These are phyloP conservation scores for Oenanthe oenanthe DNA, from an alignment of 2,113 vertebrate genomes.

Conservation along the genomic window DNA sequence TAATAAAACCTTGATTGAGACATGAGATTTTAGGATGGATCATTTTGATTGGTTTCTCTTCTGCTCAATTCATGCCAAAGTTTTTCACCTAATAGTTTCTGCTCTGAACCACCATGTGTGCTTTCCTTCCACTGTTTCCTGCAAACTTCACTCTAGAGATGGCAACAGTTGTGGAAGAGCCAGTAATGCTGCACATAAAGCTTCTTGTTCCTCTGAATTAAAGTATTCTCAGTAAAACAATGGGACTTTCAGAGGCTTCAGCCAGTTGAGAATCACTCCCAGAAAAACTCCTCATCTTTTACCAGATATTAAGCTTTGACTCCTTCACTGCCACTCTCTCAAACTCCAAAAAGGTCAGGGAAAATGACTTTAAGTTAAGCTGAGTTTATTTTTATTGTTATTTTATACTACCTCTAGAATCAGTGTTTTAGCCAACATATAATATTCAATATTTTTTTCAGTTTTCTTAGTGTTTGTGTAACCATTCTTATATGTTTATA, in stretches of 20 bases:
- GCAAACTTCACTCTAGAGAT: constrained; percentile 2
- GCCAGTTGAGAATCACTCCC: not conserved
- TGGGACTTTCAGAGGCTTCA: not conserved
- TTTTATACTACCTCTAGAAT: not conserved
- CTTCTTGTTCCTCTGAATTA: not conserved
- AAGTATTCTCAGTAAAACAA: not conserved
- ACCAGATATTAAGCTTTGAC: not conserved
- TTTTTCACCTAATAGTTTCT: not conserved
- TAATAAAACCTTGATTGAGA: not conserved
- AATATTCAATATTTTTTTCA: not conserved
- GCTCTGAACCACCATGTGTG: not conserved
- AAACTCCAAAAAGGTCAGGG: not conserved
- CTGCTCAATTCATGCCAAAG: not conserved
- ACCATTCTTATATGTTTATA: not conserved
- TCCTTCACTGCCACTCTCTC: not conserved
- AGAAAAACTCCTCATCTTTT: not conserved
- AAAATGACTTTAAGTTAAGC: not conserved
- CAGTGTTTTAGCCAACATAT: not conserved
- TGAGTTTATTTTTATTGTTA: not conserved
- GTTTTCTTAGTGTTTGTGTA: not conserved
- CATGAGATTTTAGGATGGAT: not conserved
- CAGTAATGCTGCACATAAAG: not conserved
- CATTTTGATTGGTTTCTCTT: not conserved
- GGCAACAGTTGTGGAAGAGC: not conserved
- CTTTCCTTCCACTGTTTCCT: not conserved